A percentile compares a stretch with the other conserved stretches of the same genome.
phyloP scores from a whole-genome alignment of 1,140 invertebrate species.

The Lasioglossum baleicum region DNA sequence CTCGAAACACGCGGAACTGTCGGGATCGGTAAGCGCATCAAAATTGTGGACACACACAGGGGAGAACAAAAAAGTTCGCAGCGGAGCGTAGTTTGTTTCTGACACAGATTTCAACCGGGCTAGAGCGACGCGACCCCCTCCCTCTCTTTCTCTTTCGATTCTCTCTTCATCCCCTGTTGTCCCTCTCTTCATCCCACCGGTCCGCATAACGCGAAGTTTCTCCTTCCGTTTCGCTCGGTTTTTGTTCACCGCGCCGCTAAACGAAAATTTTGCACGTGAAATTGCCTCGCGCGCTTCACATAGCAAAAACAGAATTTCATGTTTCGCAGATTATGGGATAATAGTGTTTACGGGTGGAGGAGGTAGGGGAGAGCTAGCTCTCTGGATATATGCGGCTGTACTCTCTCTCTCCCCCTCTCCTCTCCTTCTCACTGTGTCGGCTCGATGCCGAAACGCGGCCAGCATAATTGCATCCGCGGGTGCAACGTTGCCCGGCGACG shows the following conservation, averaged over 20 bases:
- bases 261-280: slow-evolving; percentile 9
- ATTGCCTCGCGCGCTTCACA: not conserved
- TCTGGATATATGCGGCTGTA: no score
- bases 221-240: not conserved
- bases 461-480: not conserved
- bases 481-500: no score
- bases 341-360: not conserved
- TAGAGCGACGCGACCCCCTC: not conserved
- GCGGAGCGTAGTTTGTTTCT: slow-evolving; percentile 17
- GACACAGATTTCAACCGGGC: slow-evolving; percentile 36
- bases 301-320: not conserved
- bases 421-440: no score
- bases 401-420: no score
- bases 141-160: no score
- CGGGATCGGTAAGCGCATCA: slow-evolving; percentile 45
- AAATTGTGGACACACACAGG: slow-evolving; percentile 26
- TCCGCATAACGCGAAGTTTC: slow-evolving; percentile 18
- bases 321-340: not conserved
- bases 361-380: no score
- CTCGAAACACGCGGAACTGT: slow-evolving; percentile 24
- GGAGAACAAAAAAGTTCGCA: slow-evolving; percentile 33
- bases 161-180: no score
- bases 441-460: not conserved
- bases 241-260: slow-evolving; percentile 11
- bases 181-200: no score